A percentile compares a stretch with the other conserved stretches of the same genome.
These are phyloP conservation scores for Crioceris asparagi DNA, from an alignment of 2,888 invertebrate species.

Conservation along the genomic window DNA sequence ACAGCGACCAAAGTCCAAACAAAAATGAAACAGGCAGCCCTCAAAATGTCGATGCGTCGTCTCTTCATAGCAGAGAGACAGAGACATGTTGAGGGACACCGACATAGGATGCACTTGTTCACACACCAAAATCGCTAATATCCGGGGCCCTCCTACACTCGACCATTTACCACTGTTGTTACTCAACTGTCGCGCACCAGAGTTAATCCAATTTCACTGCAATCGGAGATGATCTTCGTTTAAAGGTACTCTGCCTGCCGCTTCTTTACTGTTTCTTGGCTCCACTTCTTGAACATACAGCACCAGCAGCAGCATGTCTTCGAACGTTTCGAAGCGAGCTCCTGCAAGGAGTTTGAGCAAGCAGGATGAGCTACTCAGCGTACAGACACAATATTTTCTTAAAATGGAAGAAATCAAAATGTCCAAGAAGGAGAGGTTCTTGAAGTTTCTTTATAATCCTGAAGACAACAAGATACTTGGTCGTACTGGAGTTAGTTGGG, in stretches of 20 bases:
- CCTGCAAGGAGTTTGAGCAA: conserved; percentile 28
- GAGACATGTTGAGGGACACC: conserved; percentile 28
- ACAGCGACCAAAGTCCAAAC: no score
- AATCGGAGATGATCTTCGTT: no score
- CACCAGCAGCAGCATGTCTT: background rate
- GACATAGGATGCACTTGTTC: conserved; percentile 41
- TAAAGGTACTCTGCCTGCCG: no score
- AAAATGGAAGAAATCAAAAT: conserved; percentile 46
- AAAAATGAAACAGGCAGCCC: no score
- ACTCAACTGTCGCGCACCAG: no score
- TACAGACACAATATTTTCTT: conserved; percentile 48
- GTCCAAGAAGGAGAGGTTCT: conserved; percentile 46
- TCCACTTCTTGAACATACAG: background rate
- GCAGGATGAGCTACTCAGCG: conserved; percentile 34
- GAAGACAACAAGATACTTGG: conserved; percentile 66
- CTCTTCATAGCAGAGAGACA: no score
- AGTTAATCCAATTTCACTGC: background rate
- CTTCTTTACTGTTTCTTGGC: no score
- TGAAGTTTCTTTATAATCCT: conserved; percentile 65
- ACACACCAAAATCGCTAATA: conserved; percentile 41
- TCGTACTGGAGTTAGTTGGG: conserved; percentile 70
- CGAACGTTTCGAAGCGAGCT: conserved; percentile 7
- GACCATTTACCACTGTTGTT: conserved; percentile 4
- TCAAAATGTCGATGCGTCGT: no score
- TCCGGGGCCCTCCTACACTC: conserved; percentile 38